Conservation (phyloP, 2,113 vertebrate species). For the Pseudorectes ferrugineus region DNA sequence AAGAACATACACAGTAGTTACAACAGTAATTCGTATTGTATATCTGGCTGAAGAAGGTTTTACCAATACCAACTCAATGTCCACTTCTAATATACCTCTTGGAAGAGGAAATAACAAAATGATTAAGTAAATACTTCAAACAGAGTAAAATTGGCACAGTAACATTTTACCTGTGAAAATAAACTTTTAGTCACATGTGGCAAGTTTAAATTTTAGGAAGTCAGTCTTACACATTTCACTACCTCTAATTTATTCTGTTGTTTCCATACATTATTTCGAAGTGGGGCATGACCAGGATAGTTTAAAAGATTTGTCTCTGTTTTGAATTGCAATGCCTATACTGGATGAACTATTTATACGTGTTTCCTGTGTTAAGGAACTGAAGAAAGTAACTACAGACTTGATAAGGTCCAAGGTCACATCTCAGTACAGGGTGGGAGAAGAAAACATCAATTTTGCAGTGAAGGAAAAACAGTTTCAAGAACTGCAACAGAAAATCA, state of each 20-base stretch:
- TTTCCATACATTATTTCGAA: slow-evolving; percentile 19
- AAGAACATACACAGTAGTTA: background rate
- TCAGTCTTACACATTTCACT: background rate
- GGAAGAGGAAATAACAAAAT: background rate
- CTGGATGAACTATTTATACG: slow-evolving; percentile 58
- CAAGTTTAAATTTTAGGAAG: background rate
- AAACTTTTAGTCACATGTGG: background rate
- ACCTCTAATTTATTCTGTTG: background rate
- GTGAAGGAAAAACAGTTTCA: slow-evolving; percentile 80
- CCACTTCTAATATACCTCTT: background rate
- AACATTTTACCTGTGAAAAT: background rate
- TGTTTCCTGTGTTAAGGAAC: slow-evolving; percentile 79
- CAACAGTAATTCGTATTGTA: background rate
- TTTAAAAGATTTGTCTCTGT: slow-evolving; percentile 54
- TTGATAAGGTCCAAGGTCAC: slow-evolving; percentile 83
- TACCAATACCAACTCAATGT: background rate
- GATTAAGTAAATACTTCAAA: background rate
- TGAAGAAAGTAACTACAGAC: slow-evolving; percentile 81
- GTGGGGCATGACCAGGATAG: background rate
- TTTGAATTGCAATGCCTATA: slow-evolving; percentile 53
- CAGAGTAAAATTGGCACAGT: background rate
- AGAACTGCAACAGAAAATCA: slow-evolving; percentile 82
- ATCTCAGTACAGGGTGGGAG: slow-evolving; percentile 70
- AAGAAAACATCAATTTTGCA: slow-evolving; percentile 71
- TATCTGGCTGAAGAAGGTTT: background rate